Conservation (phyloP, 2,888 invertebrate genomes). For the Heliconius charithonia region DNA sequence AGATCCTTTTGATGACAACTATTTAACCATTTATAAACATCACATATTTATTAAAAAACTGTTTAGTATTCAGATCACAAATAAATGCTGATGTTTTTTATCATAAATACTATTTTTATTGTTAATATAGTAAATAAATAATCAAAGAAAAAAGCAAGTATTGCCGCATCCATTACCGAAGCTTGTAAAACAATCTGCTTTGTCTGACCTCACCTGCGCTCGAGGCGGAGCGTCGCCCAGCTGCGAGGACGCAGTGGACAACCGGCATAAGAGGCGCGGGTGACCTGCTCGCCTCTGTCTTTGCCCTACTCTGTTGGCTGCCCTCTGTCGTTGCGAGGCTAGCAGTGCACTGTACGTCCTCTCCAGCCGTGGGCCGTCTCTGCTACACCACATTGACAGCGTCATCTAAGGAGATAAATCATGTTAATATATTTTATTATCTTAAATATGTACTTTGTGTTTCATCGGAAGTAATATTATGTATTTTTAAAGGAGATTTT, state of each 20-base stretch:
- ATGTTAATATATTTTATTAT: not conserved
- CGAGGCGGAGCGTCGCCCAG: conserved; percentile 72
- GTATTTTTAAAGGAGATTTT: too few species aligned
- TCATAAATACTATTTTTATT: too few species aligned
- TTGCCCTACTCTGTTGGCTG: conserved; percentile 49
- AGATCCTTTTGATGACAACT: too few species aligned
- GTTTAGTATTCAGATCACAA: too few species aligned
- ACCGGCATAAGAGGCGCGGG: conserved; percentile 64
- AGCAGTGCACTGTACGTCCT: conserved; percentile 65
- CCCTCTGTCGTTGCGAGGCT: conserved; percentile 59
- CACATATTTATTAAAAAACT: too few species aligned
- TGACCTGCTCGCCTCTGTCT: conserved; percentile 54
- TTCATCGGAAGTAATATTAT: too few species aligned
- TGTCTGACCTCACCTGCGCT: conserved; percentile 80
- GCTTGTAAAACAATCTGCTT: conserved; percentile 25
- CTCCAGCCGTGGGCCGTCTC: conserved; percentile 55
- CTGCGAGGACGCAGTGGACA: conserved; percentile 74
- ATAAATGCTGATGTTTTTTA: too few species aligned
- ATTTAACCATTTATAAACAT: too few species aligned
- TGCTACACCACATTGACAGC: conserved; percentile 72
- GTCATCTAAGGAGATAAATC: conserved; percentile 61
- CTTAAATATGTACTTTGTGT: too few species aligned
- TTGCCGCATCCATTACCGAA: conserved; percentile 16
- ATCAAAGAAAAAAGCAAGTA: too few species aligned
- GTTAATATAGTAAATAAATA: too few species aligned